A percentile compares a stretch with the other conserved stretches of the same genome.
Conservation (phyloP, 1,140 invertebrate genomes). For the Maniola jurtina region DNA sequence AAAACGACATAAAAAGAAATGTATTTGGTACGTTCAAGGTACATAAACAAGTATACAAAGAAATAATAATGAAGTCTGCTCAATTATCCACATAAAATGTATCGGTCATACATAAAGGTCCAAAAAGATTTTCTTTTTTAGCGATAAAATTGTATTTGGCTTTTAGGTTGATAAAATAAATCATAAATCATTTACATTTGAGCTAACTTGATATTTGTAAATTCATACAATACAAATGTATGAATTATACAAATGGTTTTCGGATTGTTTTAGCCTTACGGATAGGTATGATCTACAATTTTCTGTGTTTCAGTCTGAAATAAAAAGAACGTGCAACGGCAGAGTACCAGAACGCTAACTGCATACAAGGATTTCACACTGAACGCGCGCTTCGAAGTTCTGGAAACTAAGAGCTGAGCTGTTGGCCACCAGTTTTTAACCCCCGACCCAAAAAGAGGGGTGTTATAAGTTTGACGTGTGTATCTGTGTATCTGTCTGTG, state of each 20-base stretch:
- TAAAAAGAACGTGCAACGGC: no score
- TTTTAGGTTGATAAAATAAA: conserved; percentile 24
- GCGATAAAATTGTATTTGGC: not conserved
- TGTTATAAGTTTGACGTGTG: no score
- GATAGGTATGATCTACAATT: no score
- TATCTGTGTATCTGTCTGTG: no score
- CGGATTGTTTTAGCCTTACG: not conserved
- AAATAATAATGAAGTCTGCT: not conserved
- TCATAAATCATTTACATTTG: conserved; percentile 42
- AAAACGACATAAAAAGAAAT: conserved; percentile 3
- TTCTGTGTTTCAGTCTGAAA: no score
- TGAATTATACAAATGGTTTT: not conserved
- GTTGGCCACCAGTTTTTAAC: not conserved
- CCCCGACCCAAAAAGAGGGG: no score
- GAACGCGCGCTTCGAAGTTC: no score
- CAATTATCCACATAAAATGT: not conserved
- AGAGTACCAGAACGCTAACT: no score
- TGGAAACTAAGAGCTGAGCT: no score
- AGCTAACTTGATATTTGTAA: conserved; percentile 36
- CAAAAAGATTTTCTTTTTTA: conserved; percentile 2
- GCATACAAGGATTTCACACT: no score
- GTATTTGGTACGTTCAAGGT: not conserved
- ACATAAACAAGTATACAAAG: conserved; percentile 1
- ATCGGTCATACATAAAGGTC: not conserved
- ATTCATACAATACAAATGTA: conserved; percentile 14